These are phyloP conservation scores for Toxonevra muliebris DNA, from an alignment of 2,888 invertebrate genomes.

Conservation along the genomic window DNA sequence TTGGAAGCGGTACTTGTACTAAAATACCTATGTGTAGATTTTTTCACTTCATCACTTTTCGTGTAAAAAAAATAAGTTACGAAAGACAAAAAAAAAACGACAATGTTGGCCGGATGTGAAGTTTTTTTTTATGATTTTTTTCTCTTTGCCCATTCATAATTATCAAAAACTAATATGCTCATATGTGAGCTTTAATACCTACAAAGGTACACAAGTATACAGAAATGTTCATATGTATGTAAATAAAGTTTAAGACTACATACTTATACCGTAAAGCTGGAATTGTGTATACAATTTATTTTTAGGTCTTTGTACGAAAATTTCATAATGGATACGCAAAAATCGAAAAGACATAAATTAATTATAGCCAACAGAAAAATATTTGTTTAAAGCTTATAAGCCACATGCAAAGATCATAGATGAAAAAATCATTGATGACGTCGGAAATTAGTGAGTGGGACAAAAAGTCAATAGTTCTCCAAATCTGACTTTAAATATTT, in stretches of 20 bases:
- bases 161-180: slow-evolving; percentile 30
- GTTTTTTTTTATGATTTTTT: slow-evolving; percentile 44
- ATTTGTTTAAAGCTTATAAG: not conserved
- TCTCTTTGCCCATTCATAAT: slow-evolving; percentile 25
- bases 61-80: slow-evolving; percentile 35
- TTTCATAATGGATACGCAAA: not conserved
- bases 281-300: no score
- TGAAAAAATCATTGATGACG: no score
- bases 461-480: no score
- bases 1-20: slow-evolving; percentile 31
- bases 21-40: slow-evolving; percentile 25
- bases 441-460: no score
- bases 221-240: no score
- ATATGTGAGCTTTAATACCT: not conserved
- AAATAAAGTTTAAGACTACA: not conserved
- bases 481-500: no score
- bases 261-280: not conserved
- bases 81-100: slow-evolving; percentile 47
- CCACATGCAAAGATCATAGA: no score
- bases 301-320: no score
- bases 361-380: not conserved
- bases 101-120: slow-evolving; percentile 60
- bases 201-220: not conserved
- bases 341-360: not conserved
- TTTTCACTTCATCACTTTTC: slow-evolving; percentile 28